Evolutionary conservation across 2,113 vertebrate genomes (phyloP), one percentile per base, ranked within the genome.

Genomic region (Archilochus colubris): DNA sequence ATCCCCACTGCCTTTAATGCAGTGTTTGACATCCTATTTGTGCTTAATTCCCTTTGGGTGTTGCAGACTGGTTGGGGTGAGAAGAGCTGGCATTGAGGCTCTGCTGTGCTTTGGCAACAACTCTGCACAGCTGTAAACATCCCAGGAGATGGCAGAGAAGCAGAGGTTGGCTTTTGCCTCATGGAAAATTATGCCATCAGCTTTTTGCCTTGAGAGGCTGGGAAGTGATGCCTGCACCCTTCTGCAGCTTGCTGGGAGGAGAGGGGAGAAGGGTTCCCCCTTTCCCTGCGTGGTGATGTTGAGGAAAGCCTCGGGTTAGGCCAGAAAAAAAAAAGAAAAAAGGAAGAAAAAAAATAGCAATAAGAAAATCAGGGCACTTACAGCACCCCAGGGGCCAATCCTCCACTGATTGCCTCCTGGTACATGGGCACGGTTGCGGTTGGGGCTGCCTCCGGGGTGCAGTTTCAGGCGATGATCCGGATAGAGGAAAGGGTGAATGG

Each of bases 321-420:
- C 61, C 28, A 25, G 38, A 43, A 48, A 33, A 40, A 81, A 10
- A 55, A 28, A 30, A 22, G 22, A 5, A 40, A 48, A 19, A 48
- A 48, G 8, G 17, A 48, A 48, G 2, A 7, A 15, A 10, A 20
- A 3, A 23, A 91, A 30, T 8, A 55, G 46, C 20, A 89, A n/a
- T 40, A 80, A 74, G 68, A 83, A 61, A 86, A 78, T 12, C 57
- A 22, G 31, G 54, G 54, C 95, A 98, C 99, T 99, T 97, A 99
- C 99, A 91, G 99, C 99, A 95, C 99, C 99, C 99, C 99, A 99
- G 40, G 99, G 99, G 36, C 99, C 99, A 9, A 98, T 99, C 89
- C 99, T 98, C 99, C 99, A 99, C 91, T 99, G 99, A 94, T 98
- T 99, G 85, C 98, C 98, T 33, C 97, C 97, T 0, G 97, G 97